Conservation (phyloP, 2,113 vertebrate genomes). For the Peucedramus taeniatus region DNA sequence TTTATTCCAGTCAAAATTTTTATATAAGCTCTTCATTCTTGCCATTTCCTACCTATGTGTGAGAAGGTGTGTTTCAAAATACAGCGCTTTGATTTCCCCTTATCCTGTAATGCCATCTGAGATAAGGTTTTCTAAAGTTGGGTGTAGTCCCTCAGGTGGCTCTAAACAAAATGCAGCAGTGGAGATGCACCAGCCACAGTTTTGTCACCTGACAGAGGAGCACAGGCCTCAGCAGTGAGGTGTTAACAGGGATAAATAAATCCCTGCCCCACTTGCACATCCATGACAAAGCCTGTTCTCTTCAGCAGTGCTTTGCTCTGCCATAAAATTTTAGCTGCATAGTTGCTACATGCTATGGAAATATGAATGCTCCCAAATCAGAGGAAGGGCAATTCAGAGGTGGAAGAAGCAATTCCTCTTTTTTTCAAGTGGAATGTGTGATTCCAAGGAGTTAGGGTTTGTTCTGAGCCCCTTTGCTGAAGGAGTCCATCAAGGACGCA, state of each 20-base stretch:
- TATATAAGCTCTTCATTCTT: neutral
- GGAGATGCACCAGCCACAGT: neutral
- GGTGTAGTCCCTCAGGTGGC: neutral
- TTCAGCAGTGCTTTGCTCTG: neutral
- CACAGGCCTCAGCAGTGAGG: neutral
- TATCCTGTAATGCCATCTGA: neutral
- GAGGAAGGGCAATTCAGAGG: neutral
- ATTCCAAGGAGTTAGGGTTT: neutral
- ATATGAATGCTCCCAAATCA: neutral
- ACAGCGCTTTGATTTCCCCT: neutral
- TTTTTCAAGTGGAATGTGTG: neutral
- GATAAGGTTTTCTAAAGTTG: neutral
- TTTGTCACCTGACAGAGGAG: neutral
- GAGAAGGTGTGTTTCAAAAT: neutral
- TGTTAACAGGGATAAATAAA: neutral
- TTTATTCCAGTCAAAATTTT: neutral
- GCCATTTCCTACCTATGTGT: neutral
- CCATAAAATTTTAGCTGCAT: neutral
- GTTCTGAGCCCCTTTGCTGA: neutral
- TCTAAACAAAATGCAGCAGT: neutral
- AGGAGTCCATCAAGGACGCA: fast-evolving
- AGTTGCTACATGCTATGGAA: neutral
- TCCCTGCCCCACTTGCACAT: neutral
- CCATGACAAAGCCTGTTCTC: neutral
- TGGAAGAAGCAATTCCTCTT: neutral